Evolutionary conservation across 2,113 vertebrate genomes (phyloP).

Genomic region (Phocoena sinus): DNA sequence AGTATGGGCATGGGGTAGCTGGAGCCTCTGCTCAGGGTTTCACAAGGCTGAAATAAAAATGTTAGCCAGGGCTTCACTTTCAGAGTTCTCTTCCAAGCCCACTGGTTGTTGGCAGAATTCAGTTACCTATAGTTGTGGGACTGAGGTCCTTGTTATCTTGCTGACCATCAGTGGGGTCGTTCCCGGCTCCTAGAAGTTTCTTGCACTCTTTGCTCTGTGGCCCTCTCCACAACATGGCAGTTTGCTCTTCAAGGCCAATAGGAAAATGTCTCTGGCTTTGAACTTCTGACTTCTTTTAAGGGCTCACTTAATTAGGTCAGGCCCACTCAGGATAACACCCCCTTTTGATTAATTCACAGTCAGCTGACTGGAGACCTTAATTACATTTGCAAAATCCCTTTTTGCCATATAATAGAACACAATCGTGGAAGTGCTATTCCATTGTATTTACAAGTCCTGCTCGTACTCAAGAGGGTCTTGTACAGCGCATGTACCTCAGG

Average conservation of each 20-base stretch:
- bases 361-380: background rate
- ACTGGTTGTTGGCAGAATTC: background rate
- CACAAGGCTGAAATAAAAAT: background rate
- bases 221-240: background rate
- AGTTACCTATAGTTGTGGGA: background rate
- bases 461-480: background rate
- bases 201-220: background rate
- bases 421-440: background rate
- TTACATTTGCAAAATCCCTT: background rate
- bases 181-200: background rate
- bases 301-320: background rate
- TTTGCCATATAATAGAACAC: background rate
- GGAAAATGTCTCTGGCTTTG: background rate
- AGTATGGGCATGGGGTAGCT: background rate
- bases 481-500: rapidly evolving
- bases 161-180: too few species aligned
- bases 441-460: background rate
- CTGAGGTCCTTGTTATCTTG: background rate
- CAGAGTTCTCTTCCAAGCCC: background rate
- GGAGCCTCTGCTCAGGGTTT: background rate
- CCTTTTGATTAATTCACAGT: background rate
- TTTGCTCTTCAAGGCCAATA: background rate
- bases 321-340: background rate
- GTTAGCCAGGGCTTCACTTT: background rate
- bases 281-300: background rate